phyloP scores from a whole-genome alignment of 1,140 invertebrate species.

The Leucophenga varia region DNA sequence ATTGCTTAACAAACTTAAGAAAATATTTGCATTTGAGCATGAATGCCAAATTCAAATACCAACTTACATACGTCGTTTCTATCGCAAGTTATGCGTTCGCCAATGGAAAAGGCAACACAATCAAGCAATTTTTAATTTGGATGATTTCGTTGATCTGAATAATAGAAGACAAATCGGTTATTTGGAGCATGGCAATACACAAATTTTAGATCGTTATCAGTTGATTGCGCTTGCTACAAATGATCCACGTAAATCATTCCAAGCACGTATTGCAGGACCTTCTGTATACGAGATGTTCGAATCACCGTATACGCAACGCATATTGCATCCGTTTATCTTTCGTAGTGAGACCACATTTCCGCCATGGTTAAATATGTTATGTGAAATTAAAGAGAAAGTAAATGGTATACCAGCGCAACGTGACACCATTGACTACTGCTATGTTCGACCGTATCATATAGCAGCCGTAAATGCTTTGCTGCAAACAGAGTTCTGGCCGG shows the following conservation, averaged over 20 bases:
- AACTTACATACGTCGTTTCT: slow-evolving; percentile 57
- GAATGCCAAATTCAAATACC: slow-evolving; percentile 39
- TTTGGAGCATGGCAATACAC: slow-evolving; percentile 26
- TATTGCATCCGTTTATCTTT: slow-evolving; percentile 52
- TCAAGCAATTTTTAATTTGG: slow-evolving; percentile 63
- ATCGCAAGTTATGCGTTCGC: slow-evolving; percentile 64
- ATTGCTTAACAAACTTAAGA: slow-evolving; percentile 58
- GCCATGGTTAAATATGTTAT: slow-evolving; percentile 49
- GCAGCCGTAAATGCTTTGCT: slow-evolving; percentile 82
- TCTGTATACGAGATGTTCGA: slow-evolving; percentile 47
- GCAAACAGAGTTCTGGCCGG: slow-evolving; percentile 84
- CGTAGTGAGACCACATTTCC: slow-evolving; percentile 35
- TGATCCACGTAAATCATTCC: slow-evolving; percentile 30
- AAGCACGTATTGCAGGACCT: slow-evolving; percentile 33
- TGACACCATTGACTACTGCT: slow-evolving; percentile 78
- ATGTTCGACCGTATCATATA: slow-evolving; percentile 84
- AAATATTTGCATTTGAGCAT: slow-evolving; percentile 25
- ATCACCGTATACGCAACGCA: slow-evolving; percentile 44
- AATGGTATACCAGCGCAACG: slow-evolving; percentile 46
- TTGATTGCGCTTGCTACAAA: slow-evolving; percentile 28
- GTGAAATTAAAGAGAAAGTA: slow-evolving; percentile 44
- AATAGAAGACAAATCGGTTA: slow-evolving; percentile 13
- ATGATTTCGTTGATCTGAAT: slow-evolving; percentile 44
- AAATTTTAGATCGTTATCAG: slow-evolving; percentile 58
- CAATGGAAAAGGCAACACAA: slow-evolving; percentile 64